These are phyloP conservation scores for Caenorhabditis auriculariae DNA, from an alignment of 2,888 invertebrate species.

Conservation along the genomic window DNA sequence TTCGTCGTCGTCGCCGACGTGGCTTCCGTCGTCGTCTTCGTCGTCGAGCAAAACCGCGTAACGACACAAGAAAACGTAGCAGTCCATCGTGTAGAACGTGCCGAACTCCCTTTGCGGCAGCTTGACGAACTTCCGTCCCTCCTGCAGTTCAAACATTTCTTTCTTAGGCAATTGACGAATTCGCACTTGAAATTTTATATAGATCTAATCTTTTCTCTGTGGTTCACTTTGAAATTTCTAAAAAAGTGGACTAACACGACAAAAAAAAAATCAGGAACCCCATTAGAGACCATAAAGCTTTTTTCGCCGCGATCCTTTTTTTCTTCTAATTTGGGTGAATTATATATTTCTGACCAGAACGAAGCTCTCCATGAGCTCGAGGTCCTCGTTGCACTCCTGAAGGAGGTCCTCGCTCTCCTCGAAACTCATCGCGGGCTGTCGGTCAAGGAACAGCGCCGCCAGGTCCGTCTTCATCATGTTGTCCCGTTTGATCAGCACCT, in stretches of 20 bases:
- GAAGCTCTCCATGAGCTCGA: constrained; percentile 95
- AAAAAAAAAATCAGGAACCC: too few relatives aligned
- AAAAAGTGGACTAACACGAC: too few relatives aligned
- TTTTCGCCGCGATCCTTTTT: too few relatives aligned
- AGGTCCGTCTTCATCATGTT: constrained; percentile 78
- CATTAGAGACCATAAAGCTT: too few relatives aligned
- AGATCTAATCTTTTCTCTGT: too few relatives aligned
- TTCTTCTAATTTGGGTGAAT: too few relatives aligned
- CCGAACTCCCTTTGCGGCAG: constrained; percentile 89
- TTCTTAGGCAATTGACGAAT: too few relatives aligned
- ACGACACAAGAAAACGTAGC: constrained; percentile 95
- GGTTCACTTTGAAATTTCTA: too few relatives aligned
- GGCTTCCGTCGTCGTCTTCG: constrained; percentile 37
- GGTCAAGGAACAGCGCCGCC: constrained; percentile 89
- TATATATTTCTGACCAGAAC: constrained; percentile 76
- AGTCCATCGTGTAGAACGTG: constrained; percentile 87
- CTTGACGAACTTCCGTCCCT: constrained; percentile 93
- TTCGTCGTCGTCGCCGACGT: constrained; percentile 12
- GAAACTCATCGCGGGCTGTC: constrained; percentile 80
- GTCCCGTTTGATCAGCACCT: constrained; percentile 70
- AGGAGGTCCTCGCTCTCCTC: constrained; percentile 61
- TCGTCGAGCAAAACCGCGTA: constrained; percentile 75
- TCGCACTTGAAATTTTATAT: too few relatives aligned
- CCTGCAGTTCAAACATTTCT: too few relatives aligned
- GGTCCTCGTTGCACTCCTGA: constrained; percentile 92